Base-by-base conservation (phyloP, 2,113 vertebrate genomes). In the Tor tambroides region DNA sequence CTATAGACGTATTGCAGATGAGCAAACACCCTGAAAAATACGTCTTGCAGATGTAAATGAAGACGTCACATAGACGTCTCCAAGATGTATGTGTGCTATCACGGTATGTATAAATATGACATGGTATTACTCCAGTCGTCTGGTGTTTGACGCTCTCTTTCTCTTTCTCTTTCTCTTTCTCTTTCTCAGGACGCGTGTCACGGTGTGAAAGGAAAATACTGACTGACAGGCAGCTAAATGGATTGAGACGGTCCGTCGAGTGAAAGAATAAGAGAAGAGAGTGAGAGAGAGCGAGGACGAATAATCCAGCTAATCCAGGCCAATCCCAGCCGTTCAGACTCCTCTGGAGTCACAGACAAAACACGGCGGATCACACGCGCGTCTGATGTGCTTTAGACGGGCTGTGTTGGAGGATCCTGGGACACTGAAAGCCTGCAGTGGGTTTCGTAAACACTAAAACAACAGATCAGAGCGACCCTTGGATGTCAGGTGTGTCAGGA, bases 261-360 rank as follows among this genome's bases (percentile, higher is more conserved):
- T 87, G 89, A 54, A 85, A 91, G 86, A 67, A 65, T 35, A 85
- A 61, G 63, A 83, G 83, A 72, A 83, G 56, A n/a, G 21, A 59
- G 90, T 87, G 92, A 88, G 75, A 86, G 43, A 78, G 80, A 54
- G 17, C 87, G 90, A 89, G 80, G 90, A 87, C 91, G 92, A 94
- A 79, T 80, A 89, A 88, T 88, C 87, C 76, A 32, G 83, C 85
- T 95, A 94, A 95, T 95, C 94, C 92, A 85, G 86, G 59, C 78
- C 88, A 82, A 14, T 89, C 91, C 93, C 92, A 92, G 92, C 92
- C 86, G 56, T 72, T 28, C 91, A 90, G 86, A 93, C 89, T 86
- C 87, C 88, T 85, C 80, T 28, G 90, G 87, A 59, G 65, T 67
- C 59, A 63, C 90, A 91, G 88, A 91, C 90, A 82, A 90, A 91